phyloP scores from a whole-genome alignment of 2,797 vertebrate genomes.

The Paguma larvata region DNA sequence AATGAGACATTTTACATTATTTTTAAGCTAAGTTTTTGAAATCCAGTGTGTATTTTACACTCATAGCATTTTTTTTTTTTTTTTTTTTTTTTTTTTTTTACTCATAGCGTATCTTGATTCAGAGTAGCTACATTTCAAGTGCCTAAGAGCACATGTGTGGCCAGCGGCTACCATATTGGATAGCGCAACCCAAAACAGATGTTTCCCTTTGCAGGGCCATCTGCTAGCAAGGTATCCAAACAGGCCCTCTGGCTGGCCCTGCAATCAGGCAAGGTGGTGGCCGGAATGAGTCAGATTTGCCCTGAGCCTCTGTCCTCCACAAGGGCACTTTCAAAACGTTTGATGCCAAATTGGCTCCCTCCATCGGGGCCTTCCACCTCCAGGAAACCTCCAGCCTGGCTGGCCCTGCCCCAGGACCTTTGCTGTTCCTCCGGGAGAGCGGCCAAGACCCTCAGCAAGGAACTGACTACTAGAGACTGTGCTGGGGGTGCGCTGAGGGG shows the following conservation, averaged over 20 bases:
- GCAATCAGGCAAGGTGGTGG: neutral
- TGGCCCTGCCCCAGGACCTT: neutral
- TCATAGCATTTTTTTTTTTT: neutral
- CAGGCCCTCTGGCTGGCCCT: neutral
- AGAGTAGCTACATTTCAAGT: neutral
- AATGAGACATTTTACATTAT: neutral
- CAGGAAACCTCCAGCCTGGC: conserved; percentile 21
- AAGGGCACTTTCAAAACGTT: conserved; percentile 26
- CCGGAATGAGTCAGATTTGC: conserved; percentile 24
- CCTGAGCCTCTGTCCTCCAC: conserved; percentile 30
- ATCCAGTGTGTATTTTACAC: neutral
- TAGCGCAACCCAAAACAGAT: neutral
- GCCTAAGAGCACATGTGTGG: neutral
- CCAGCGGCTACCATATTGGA: neutral
- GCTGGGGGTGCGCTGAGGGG: too few species aligned
- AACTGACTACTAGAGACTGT: neutral
- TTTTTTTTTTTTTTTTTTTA: too few species aligned
- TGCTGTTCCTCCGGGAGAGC: neutral
- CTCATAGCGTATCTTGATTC: neutral
- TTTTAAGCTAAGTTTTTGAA: neutral
- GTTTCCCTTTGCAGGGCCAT: neutral
- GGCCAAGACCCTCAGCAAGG: neutral
- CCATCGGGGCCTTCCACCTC: neutral
- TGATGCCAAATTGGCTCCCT: conserved; percentile 19
- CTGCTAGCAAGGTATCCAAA: conserved; percentile 7